Conservation (phyloP, 1,140 invertebrate genomes). For the Calliopsis andreniformis region DNA sequence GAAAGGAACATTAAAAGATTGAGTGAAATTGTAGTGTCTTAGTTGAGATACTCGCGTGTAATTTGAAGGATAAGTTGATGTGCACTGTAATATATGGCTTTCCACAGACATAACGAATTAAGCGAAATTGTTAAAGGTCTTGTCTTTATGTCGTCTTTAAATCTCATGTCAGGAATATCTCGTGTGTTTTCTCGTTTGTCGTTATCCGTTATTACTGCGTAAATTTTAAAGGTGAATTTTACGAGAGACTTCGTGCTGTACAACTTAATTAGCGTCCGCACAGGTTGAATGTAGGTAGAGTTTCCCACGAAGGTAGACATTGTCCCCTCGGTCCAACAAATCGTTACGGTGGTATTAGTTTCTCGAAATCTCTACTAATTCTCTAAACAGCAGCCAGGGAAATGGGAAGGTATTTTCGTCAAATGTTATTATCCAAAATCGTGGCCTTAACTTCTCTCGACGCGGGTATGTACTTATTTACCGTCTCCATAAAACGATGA, state of each 20-base stretch:
- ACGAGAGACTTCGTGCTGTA: constrained; percentile 26
- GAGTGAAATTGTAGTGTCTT: fast-evolving
- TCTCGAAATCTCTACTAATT: constrained; percentile 15
- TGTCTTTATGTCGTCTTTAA: not conserved
- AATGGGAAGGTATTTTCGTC: not conserved
- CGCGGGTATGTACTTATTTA: too few species aligned
- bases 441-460: too few species aligned
- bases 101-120: not conserved
- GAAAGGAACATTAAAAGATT: too few species aligned
- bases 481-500: too few species aligned
- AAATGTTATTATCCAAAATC: not conserved
- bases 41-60: not conserved
- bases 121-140: not conserved
- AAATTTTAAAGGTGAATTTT: constrained; percentile 23
- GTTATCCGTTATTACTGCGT: constrained; percentile 20
- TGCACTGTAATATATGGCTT: not conserved
- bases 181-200: not conserved
- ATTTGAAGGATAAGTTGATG: not conserved
- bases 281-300: constrained; percentile 30
- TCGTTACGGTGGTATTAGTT: constrained; percentile 14
- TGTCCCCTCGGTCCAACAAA: not conserved
- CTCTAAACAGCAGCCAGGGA: not conserved
- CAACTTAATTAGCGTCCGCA: constrained; percentile 53
- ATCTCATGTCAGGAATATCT: not conserved
- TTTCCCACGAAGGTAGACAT: constrained; percentile 22